Conservation (phyloP, 92 coral and sea anemone genomes). For the Siderastrea radians region DNA sequence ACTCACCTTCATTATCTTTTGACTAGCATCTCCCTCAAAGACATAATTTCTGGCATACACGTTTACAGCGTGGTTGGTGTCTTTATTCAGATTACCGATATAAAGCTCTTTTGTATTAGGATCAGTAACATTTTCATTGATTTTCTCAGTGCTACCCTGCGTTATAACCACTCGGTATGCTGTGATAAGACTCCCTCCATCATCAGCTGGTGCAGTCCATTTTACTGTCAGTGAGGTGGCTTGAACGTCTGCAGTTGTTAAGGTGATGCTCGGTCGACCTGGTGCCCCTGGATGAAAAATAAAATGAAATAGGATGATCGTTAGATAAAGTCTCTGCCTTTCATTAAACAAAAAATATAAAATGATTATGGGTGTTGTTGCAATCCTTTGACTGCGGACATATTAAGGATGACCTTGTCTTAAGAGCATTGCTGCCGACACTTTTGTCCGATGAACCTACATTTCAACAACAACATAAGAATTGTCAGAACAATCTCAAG, state of each 20-base stretch:
- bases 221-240: slow-evolving; percentile 17
- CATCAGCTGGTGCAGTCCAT: slow-evolving; percentile 44
- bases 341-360: no score
- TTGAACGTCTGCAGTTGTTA: not conserved
- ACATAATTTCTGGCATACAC: slow-evolving; percentile 35
- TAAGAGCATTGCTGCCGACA: no score
- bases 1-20: slow-evolving; percentile 13
- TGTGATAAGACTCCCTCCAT: slow-evolving; percentile 46
- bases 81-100: not conserved
- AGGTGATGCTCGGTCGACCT: not conserved
- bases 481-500: no score
- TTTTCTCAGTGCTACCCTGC: not conserved
- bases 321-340: no score
- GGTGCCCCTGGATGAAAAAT: not conserved
- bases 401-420: no score
- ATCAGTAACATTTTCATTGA: not conserved
- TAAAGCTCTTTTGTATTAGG: not conserved
- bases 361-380: no score
- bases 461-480: no score
- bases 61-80: slow-evolving; percentile 14
- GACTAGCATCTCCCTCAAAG: slow-evolving; percentile 18
- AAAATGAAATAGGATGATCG: no score
- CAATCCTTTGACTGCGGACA: no score
- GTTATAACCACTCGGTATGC: slow-evolving; percentile 23
- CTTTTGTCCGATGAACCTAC: no score